These are phyloP conservation scores for Madoqua kirkii DNA, from an alignment of 2,113 vertebrate genomes.

Conservation along the genomic window DNA sequence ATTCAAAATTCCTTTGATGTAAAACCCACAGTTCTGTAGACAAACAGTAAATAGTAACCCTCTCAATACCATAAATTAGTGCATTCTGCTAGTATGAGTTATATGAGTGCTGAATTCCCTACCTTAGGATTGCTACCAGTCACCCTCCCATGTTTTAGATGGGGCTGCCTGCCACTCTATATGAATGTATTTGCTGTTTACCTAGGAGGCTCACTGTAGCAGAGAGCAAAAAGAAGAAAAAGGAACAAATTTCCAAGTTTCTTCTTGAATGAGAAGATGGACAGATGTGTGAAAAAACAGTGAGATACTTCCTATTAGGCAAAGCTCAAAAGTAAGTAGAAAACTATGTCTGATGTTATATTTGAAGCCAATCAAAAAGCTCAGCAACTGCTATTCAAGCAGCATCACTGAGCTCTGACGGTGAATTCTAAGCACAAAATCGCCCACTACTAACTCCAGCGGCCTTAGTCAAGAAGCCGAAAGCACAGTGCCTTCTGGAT, in stretches of 20 bases:
- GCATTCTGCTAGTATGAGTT: not conserved
- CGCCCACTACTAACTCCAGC: not conserved
- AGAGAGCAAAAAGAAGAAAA: not conserved
- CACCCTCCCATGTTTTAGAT: not conserved
- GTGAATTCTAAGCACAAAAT: not conserved
- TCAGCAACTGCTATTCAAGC: not conserved
- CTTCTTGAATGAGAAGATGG: not conserved
- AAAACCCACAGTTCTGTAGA: constrained; percentile 39
- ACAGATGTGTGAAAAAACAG: not conserved
- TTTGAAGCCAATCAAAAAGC: not conserved
- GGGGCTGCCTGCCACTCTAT: not conserved
- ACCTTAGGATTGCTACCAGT: not conserved
- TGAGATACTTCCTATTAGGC: not conserved
- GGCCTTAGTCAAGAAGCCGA: not conserved
- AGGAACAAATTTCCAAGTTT: not conserved
- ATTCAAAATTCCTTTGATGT: constrained; percentile 57
- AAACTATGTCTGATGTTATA: not conserved
- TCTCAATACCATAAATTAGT: constrained; percentile 48
- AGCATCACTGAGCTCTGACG: not conserved
- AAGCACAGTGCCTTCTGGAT: not conserved
- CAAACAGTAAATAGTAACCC: constrained; percentile 25
- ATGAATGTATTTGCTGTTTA: not conserved
- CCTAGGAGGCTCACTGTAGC: not conserved
- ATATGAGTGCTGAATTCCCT: not conserved
- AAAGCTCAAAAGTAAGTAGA: not conserved